Evolutionary conservation across 2,888 invertebrate species (phyloP), one percentile per base, ranked within the genome.

Genomic region (Trisateles emortualis): DNA sequence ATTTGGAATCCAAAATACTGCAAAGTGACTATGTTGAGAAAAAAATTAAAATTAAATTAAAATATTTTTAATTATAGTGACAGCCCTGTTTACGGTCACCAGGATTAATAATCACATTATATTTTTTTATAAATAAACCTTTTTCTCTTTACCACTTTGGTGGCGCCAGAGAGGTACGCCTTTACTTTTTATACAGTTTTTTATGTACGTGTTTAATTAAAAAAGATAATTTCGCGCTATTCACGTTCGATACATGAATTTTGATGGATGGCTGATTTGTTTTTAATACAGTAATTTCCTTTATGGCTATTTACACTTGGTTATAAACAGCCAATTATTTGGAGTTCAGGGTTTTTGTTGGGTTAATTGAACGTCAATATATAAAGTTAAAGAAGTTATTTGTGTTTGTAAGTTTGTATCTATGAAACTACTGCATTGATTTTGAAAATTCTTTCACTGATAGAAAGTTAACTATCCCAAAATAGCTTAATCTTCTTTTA

Each of bases 101-200:
- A 68, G 72, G 77, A 84, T 86, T 87, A 87, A 89, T 88, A 87
- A 88, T 88, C 82, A 86, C 80, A 83, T 86, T 76, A 82, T 69
- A 75, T 76, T 78, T 78, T n/a, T 77, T 79, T 76, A 38, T 55
- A 42, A 72, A 70, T 60, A 66, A 62, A 62, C 59, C 59, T 80
- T 80, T 79, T 77, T 55, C 53, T 65, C 62, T 74, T 78, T 74
- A 74, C 79, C 62, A 66, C 78, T 59, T 65, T 76, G 69, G 78
- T 81, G 90, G 90, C 90, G 90, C 90, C 89, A 81, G 63, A 45
- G 64, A 53, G 72, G 59, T 64, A 72, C 53, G 64, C 73, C 73
- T 72, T 68, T 64, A 58, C 62, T 57, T 46, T 68, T 67, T 67
- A 55, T 62, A 60, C 68, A 53, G 35, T 67, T 63, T 76, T 52